These are phyloP conservation scores for Scotopteryx bipunctaria DNA, from an alignment of 2,888 invertebrate genomes.

Conservation along the genomic window DNA sequence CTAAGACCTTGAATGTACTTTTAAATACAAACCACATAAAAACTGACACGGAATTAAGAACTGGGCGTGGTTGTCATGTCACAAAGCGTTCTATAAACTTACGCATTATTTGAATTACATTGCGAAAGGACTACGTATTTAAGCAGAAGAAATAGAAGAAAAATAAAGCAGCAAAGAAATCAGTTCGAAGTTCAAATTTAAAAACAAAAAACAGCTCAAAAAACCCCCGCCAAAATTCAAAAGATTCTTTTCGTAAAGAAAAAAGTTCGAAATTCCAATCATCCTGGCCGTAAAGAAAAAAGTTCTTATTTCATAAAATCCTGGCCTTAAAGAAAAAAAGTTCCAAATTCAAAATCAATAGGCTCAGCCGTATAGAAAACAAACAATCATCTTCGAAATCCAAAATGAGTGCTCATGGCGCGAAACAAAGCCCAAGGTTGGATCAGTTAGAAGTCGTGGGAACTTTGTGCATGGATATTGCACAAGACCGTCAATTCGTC, in stretches of 20 bases:
- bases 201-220: no score
- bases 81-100: slow-evolving; percentile 1
- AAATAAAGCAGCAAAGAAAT: no score
- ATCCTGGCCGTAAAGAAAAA: not conserved
- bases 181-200: no score
- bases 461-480: slow-evolving; percentile 8
- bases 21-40: slow-evolving; percentile 16
- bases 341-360: slow-evolving; percentile 12
- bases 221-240: no score
- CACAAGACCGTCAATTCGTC: slow-evolving; percentile 14
- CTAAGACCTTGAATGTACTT: slow-evolving; percentile 25
- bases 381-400: no score
- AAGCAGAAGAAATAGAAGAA: no score
- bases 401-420: slow-evolving; percentile 7
- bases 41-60: slow-evolving; percentile 10
- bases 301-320: not conserved
- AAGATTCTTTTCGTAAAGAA: no score
- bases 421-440: slow-evolving; percentile 20
- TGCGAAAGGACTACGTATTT: no score
- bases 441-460: slow-evolving; percentile 20
- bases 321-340: not conserved
- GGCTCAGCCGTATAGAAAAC: no score
- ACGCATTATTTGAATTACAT: no score
- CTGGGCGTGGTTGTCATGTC: slow-evolving; percentile 12
- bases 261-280: no score